phyloP scores from a whole-genome alignment of 1,140 invertebrate genomes.

The Leucophenga varia region DNA sequence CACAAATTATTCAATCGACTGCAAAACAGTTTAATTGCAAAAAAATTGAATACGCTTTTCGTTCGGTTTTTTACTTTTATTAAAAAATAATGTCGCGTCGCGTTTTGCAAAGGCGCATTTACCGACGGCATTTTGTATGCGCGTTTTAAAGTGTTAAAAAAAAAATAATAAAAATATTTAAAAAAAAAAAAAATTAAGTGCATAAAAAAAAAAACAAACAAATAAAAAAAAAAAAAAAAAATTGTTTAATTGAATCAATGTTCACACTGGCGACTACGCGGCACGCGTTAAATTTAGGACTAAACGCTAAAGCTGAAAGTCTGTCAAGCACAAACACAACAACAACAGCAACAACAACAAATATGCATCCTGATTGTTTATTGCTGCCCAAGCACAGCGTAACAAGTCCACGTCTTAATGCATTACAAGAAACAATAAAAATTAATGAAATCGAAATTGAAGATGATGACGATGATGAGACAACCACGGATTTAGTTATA shows the following conservation, averaged over 20 bases:
- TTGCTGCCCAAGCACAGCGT: constrained; percentile 34
- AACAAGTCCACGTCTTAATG: constrained; percentile 29
- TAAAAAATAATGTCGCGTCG: too few relatives aligned
- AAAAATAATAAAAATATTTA: neutral
- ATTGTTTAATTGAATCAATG: constrained; percentile 17
- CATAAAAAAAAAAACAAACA: neutral
- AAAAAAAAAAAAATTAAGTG: neutral
- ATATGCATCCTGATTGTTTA: constrained; percentile 46
- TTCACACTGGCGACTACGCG: constrained; percentile 47
- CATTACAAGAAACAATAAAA: too few relatives aligned
- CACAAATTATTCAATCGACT: too few relatives aligned
- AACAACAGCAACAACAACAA: constrained; percentile 7
- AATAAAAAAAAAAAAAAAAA: neutral
- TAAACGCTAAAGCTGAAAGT: constrained; percentile 7
- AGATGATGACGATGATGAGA: neutral
- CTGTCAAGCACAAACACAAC: constrained; percentile 4
- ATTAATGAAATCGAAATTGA: too few relatives aligned
- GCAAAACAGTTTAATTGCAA: too few relatives aligned
- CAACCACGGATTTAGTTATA: neutral
- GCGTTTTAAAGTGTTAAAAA: neutral
- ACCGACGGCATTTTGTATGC: constrained; percentile 18
- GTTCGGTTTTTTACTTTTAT: too few relatives aligned
- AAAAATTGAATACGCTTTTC: too few relatives aligned
- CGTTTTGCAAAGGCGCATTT: constrained; percentile 10
- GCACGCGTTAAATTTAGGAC: constrained; percentile 34